These are phyloP conservation scores for Anthrax anthrax DNA, from an alignment of 2,888 invertebrate species.

Conservation along the genomic window DNA sequence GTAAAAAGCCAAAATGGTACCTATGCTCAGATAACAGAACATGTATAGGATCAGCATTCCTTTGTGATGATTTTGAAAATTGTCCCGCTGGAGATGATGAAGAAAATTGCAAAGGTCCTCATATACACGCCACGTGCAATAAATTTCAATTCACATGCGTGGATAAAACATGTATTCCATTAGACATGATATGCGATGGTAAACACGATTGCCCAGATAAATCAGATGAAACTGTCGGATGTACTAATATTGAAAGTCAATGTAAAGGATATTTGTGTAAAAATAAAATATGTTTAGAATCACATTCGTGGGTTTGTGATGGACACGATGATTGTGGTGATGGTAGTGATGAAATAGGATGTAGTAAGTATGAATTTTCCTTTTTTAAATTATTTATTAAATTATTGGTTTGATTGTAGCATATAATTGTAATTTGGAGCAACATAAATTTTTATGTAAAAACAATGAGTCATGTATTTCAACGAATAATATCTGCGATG, in stretches of 20 bases:
- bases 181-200: conserved; percentile 54
- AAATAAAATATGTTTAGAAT: conserved; percentile 39
- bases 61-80: conserved; percentile 56
- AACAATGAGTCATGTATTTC: conserved; percentile 41
- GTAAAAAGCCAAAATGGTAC: conserved; percentile 29
- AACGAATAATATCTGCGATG: conserved; percentile 40
- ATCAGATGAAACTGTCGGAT: conserved; percentile 47
- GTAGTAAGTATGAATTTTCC: conserved; percentile 32
- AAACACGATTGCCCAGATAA: conserved; percentile 56
- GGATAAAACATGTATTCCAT: conserved; percentile 46
- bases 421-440: conserved; percentile 35
- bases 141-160: conserved; percentile 26
- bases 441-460: conserved; percentile 39
- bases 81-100: conserved; percentile 56
- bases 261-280: conserved; percentile 51
- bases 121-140: conserved; percentile 19
- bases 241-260: conserved; percentile 27
- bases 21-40: conserved; percentile 34
- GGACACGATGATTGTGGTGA: conserved; percentile 43
- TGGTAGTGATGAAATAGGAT: conserved; percentile 39
- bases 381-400: not conserved
- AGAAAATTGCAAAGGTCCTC: conserved; percentile 17
- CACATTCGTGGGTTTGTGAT: conserved; percentile 40
- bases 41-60: conserved; percentile 55
- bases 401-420: conserved; percentile 10